These are phyloP conservation scores for Lacanobia wlatinum DNA, from an alignment of 2,888 invertebrate species.

Conservation along the genomic window DNA sequence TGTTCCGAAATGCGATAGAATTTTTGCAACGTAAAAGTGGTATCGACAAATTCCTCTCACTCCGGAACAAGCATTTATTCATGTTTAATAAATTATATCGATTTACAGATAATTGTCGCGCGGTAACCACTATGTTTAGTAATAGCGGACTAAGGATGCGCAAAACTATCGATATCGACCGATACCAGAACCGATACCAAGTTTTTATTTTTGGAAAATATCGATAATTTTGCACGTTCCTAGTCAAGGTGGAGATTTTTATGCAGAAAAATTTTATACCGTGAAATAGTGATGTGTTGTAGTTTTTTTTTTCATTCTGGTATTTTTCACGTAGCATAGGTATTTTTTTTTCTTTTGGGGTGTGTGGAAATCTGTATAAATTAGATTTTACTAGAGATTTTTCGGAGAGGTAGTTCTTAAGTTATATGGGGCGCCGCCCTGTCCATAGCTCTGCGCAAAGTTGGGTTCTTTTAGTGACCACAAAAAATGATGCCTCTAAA, in stretches of 20 bases:
- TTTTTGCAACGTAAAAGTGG: slow-evolving; percentile 57
- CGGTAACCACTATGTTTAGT: slow-evolving; percentile 66
- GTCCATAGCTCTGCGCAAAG: slow-evolving; percentile 79
- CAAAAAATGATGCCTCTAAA: slow-evolving; percentile 64
- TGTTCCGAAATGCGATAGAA: slow-evolving; percentile 74
- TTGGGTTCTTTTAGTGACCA: slow-evolving; percentile 85
- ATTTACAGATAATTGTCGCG: slow-evolving; percentile 68
- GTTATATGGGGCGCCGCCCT: slow-evolving; percentile 77
- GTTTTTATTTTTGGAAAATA: slow-evolving; percentile 48
- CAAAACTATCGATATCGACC: slow-evolving; percentile 47
- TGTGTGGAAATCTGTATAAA: slow-evolving; percentile 90
- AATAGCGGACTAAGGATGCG: slow-evolving; percentile 51
- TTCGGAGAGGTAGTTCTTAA: slow-evolving; percentile 82
- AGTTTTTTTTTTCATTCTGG: slow-evolving; percentile 75
- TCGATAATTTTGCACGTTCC: slow-evolving; percentile 67
- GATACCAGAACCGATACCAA: slow-evolving; percentile 52
- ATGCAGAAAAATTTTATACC: slow-evolving; percentile 79
- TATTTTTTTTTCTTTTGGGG: slow-evolving; percentile 81
- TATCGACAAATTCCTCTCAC: slow-evolving; percentile 70
- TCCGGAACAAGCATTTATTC: slow-evolving; percentile 84
- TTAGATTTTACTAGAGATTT: slow-evolving; percentile 86
- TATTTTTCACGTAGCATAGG: slow-evolving; percentile 80
- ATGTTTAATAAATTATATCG: slow-evolving; percentile 71
- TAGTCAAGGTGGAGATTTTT: slow-evolving; percentile 68
- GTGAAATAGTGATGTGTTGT: slow-evolving; percentile 74